Conservation (phyloP, 2,113 vertebrate genomes). For the Acanthochromis polyacanthus region DNA sequence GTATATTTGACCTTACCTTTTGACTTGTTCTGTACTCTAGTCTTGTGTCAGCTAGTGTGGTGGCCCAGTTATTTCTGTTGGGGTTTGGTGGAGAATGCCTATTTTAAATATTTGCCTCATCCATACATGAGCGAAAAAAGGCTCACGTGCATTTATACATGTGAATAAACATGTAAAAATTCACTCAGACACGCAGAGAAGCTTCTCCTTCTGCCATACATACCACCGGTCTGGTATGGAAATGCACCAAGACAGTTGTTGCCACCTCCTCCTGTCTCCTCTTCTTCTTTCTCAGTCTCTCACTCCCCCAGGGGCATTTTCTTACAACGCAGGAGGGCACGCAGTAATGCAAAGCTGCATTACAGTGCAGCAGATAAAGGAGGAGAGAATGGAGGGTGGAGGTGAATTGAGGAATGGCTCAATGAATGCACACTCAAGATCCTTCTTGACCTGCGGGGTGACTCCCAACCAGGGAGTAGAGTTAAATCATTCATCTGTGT, state of each 20-base stretch:
- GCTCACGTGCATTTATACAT: neutral
- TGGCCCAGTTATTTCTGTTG: slow-evolving; percentile 3
- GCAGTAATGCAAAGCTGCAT: slow-evolving; percentile 39
- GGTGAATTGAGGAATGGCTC: slow-evolving; percentile 53
- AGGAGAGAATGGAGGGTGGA: slow-evolving; percentile 15
- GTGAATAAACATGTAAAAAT: neutral
- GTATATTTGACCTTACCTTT: slow-evolving; percentile 37
- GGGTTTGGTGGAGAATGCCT: neutral
- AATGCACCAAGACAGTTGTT: slow-evolving; percentile 5
- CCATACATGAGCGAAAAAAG: neutral
- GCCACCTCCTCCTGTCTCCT: slow-evolving; percentile 17
- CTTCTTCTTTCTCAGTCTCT: neutral
- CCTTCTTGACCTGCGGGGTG: slow-evolving; percentile 66
- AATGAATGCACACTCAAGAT: slow-evolving; percentile 61
- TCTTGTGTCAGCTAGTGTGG: neutral
- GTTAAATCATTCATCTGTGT: slow-evolving; percentile 68
- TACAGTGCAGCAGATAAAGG: slow-evolving; percentile 26
- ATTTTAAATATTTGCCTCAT: neutral
- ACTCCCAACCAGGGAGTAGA: slow-evolving; percentile 56
- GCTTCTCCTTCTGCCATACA: neutral
- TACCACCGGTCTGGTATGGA: neutral
- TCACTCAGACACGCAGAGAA: neutral
- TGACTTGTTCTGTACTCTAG: neutral
- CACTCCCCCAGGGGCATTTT: slow-evolving; percentile 30
- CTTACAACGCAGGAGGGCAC: slow-evolving; percentile 18